These are phyloP conservation scores for Borostomias antarcticus DNA, from an alignment of 2,797 vertebrate species.

Conservation along the genomic window DNA sequence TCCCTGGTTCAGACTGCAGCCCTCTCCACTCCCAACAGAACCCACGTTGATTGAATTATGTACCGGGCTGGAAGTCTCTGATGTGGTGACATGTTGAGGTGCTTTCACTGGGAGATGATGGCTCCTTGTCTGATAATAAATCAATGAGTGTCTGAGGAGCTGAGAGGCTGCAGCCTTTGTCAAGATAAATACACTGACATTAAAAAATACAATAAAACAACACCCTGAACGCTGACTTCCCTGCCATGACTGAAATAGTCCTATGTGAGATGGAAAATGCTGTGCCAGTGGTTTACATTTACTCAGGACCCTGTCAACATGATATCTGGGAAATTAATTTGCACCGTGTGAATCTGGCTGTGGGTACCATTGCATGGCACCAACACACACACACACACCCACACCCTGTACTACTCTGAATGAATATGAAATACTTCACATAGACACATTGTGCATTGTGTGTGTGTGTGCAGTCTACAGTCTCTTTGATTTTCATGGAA, in stretches of 20 bases:
- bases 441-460: not conserved
- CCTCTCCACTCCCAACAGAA: conserved; percentile 8
- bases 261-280: conserved; percentile 19
- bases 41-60: conserved; percentile 17
- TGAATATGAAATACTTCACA: not conserved
- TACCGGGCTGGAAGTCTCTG: conserved; percentile 9
- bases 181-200: conserved; percentile 23
- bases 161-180: conserved; percentile 9
- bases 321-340: conserved; percentile 33
- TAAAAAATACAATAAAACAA: conserved; percentile 9
- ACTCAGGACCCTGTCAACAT: conserved; percentile 25
- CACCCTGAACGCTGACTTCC: conserved; percentile 6
- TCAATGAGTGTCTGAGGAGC: not conserved
- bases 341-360: conserved; percentile 14
- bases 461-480: not conserved
- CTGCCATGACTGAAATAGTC: conserved; percentile 14
- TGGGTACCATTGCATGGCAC: not conserved
- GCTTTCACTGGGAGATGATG: not conserved
- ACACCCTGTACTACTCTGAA: not conserved
- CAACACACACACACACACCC: not conserved
- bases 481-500: not conserved
- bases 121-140: not conserved
- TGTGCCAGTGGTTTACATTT: not conserved
- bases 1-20: conserved; percentile 1
- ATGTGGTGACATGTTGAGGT: conserved; percentile 14